Percentiles rank a stretch among this genome's conserved stretches.
These are phyloP conservation scores for Operophtera brumata DNA, from an alignment of 2,888 invertebrate genomes.

Conservation along the genomic window DNA sequence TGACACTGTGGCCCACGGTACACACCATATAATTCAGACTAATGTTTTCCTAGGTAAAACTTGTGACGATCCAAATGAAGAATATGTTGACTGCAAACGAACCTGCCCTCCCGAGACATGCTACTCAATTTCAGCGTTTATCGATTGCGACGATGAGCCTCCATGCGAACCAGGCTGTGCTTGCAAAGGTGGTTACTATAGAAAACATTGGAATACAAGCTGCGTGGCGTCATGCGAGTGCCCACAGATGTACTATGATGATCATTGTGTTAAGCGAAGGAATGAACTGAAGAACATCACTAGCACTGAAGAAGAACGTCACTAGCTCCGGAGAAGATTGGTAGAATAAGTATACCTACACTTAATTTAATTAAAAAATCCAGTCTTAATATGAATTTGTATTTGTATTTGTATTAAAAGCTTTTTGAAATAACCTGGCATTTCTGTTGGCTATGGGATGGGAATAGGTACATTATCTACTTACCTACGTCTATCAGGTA, in stretches of 20 bases:
- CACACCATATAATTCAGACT: not conserved
- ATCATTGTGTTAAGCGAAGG: not conserved
- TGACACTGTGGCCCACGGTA: too few relatives aligned
- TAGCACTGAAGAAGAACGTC: too few relatives aligned
- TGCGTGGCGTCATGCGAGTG: conserved; percentile 42
- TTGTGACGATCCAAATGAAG: conserved; percentile 32
- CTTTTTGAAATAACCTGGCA: too few relatives aligned
- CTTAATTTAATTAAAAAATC: too few relatives aligned
- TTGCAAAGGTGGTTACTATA: conserved; percentile 36
- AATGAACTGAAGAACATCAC: too few relatives aligned
- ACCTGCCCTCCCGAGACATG: conserved; percentile 44
- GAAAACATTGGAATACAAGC: conserved; percentile 12
- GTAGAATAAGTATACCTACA: not conserved
- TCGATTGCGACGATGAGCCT: not conserved
- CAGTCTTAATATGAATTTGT: too few relatives aligned
- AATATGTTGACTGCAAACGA: conserved; percentile 32
- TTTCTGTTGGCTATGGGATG: too few relatives aligned
- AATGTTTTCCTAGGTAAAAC: not conserved
- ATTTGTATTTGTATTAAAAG: too few relatives aligned
- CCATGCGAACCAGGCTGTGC: conserved; percentile 32
- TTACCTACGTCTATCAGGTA: too few relatives aligned
- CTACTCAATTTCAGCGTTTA: conserved; percentile 26
- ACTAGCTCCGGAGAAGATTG: too few relatives aligned
- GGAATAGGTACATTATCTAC: too few relatives aligned
- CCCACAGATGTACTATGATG: conserved; percentile 20